Base-by-base conservation (phyloP, 2,797 vertebrate species). In the Pseudotriccus pelzelni region DNA sequence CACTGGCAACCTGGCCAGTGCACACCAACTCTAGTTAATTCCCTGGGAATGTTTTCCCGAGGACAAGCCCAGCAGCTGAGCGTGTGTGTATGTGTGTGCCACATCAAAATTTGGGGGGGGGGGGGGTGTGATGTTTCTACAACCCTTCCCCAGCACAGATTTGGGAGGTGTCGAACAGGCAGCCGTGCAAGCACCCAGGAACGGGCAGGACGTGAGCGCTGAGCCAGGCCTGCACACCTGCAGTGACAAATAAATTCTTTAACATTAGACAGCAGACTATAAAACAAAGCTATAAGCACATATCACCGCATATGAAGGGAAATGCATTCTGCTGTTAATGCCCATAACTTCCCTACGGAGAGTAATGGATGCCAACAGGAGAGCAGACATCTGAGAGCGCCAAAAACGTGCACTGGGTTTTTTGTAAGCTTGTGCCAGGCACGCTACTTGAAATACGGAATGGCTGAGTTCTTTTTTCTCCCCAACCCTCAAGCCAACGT, bases 241-340 rank as follows among this genome's bases (percentile, higher is more conserved):
- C 60, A 59, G 90, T 76, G 82, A 81, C 89, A 88, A 96, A 91
- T 93, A 75, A 59, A 89, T 94, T 75, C 87, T 78, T 66, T 52
- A 84, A 41, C 62, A 47, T 36, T 36, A 81, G 84, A 85, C 72
- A 74, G 89, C 7, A 78, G 88, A 46, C 75, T 62, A 56, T 85
- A 85, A 94, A 95, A 69, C 0, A 4, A 80, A 93, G 67, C 77
- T 52, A 19, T 60, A 86, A 81, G 78, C 72, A 52, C 62, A 9
- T 43, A 94, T 58, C 75, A 63, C 28, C 23, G 30, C 84, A 85
- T 56, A 43, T 22, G 69, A 91, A 89, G 87, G 78, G 66, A 93
- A 84, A 94, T 86, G 66, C 53, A 67, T 75, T 83, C 87, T 89
- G 84, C 75, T 84, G 73, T 53, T 93, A 87, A 84, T 55, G 74